phyloP scores from a whole-genome alignment of 2,888 invertebrate genomes.

The Brachylomia viminalis region DNA sequence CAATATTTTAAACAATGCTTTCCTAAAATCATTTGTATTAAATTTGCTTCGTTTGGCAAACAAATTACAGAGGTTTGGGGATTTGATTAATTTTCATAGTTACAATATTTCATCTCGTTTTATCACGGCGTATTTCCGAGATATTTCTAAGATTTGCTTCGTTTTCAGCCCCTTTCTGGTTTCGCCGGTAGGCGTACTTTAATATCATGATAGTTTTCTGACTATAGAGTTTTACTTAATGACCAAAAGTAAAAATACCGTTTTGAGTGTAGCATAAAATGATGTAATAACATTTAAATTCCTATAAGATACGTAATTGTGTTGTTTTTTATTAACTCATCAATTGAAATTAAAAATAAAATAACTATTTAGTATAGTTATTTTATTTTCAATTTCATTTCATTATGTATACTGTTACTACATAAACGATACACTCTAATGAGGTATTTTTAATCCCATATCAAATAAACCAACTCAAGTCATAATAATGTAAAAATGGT shows the following conservation, averaged over 20 bases:
- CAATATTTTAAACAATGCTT: conserved; percentile 67
- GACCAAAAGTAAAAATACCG: neutral
- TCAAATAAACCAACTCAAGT: neutral
- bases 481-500: neutral
- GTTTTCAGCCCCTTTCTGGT: neutral
- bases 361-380: no score
- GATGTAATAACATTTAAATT: neutral
- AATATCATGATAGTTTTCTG: neutral
- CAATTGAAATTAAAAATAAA: no score
- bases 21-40: conserved; percentile 54
- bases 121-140: neutral
- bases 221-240: neutral
- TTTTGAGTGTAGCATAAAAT: no score
- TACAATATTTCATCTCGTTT: conserved; percentile 24
- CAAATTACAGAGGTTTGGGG: conserved; percentile 34
- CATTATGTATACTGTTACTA: no score
- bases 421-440: neutral
- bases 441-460: neutral
- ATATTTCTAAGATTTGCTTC: conserved; percentile 8
- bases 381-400: no score
- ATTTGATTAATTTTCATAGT: conserved; percentile 48
- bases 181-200: neutral
- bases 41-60: conserved; percentile 47
- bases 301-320: neutral
- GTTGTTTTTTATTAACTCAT: no score